Evolutionary conservation across 2,797 vertebrate genomes (phyloP).

Genomic region (Pterois miles): DNA sequence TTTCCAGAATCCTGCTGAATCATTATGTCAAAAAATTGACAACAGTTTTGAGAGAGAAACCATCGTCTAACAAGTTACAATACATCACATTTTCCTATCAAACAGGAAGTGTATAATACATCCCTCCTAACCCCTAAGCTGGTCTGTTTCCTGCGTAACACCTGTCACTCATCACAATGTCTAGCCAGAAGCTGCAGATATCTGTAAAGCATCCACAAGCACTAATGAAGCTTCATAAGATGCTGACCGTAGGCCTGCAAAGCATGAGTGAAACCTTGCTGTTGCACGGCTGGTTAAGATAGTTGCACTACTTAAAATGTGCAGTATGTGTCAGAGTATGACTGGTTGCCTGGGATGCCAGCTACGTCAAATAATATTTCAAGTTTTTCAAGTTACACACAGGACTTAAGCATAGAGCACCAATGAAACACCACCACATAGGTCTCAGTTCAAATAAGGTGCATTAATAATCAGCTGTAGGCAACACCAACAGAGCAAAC

Average conservation of each 20-base stretch:
- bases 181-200: neutral
- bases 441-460: too few relatives aligned
- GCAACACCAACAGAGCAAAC: too few relatives aligned
- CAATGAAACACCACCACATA: too few relatives aligned
- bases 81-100: neutral
- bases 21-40: constrained; percentile 22
- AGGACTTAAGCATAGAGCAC: too few relatives aligned
- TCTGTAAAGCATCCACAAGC: neutral
- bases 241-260: too few relatives aligned
- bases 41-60: constrained; percentile 3
- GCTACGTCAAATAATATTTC: too few relatives aligned
- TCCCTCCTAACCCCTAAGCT: neutral
- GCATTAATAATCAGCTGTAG: too few relatives aligned
- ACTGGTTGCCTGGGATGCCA: too few relatives aligned
- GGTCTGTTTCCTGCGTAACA: neutral
- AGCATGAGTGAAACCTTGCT: neutral
- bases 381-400: too few relatives aligned
- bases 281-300: neutral
- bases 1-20: constrained; percentile 48
- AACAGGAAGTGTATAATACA: too few relatives aligned
- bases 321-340: too few relatives aligned
- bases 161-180: neutral
- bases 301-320: neutral
- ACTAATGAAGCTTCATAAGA: too few relatives aligned
- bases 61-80: neutral